Evolutionary conservation across 2,888 invertebrate genomes (phyloP).

Genomic region (Epinotia brunnichana): DNA sequence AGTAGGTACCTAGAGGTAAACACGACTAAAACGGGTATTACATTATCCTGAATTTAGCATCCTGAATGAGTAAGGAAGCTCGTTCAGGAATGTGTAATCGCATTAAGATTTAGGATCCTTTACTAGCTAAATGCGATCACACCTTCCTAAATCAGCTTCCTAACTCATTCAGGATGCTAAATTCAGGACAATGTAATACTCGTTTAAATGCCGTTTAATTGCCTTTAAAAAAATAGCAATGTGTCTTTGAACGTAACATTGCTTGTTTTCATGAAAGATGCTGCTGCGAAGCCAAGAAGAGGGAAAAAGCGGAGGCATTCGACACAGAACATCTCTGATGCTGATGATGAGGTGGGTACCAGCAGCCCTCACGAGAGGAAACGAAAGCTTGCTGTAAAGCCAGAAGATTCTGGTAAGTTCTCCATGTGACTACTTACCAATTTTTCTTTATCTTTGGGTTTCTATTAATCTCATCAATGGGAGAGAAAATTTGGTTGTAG

Average conservation of each 20-base stretch:
- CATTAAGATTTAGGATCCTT: too few relatives aligned
- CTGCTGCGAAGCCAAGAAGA: constrained; percentile 37
- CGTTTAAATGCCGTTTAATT: too few relatives aligned
- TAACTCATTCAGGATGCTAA: too few relatives aligned
- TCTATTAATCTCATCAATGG: neutral
- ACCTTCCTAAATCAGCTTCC: too few relatives aligned
- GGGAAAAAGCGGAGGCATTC: constrained; percentile 50
- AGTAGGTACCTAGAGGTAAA: too few relatives aligned
- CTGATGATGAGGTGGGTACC: constrained; percentile 48
- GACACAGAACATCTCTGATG: constrained; percentile 47
- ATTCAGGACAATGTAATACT: too few relatives aligned
- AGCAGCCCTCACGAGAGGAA: constrained; percentile 49
- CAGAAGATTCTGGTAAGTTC: constrained; percentile 50
- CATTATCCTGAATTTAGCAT: too few relatives aligned
- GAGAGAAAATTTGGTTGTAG: neutral
- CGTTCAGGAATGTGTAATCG: too few relatives aligned
- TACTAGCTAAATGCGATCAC: too few relatives aligned
- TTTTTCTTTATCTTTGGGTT: neutral
- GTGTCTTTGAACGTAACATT: neutral
- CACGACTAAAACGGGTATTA: too few relatives aligned
- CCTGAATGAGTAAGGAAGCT: too few relatives aligned
- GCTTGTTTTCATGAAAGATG: constrained; percentile 28
- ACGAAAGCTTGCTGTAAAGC: constrained; percentile 32
- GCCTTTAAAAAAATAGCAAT: constrained; percentile 17
- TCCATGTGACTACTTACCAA: neutral